These are phyloP conservation scores for Zeus faber DNA, from an alignment of 2,113 vertebrate genomes.

Conservation along the genomic window DNA sequence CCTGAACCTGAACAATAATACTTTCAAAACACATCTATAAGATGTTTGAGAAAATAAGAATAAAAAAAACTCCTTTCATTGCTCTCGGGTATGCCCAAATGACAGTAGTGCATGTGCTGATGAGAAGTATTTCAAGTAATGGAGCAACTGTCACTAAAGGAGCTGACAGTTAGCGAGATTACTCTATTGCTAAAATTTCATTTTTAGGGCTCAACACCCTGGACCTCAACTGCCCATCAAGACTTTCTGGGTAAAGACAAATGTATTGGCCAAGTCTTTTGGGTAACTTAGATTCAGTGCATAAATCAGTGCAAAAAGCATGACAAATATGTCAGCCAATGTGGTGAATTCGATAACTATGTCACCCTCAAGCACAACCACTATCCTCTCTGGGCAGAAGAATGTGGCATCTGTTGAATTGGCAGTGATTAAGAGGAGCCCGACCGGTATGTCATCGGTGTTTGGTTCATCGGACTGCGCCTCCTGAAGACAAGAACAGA, in stretches of 20 bases:
- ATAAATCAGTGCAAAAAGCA: conserved; percentile 23
- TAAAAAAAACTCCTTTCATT: background rate
- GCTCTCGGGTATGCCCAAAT: background rate
- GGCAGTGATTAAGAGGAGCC: conserved; percentile 12
- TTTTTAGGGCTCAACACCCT: conserved; percentile 20
- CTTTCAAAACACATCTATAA: conserved; percentile 1
- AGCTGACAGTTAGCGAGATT: background rate
- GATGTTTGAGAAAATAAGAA: background rate
- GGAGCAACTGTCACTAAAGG: background rate
- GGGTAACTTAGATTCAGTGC: conserved; percentile 17
- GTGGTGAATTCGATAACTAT: conserved; percentile 13
- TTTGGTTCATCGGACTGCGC: conserved; percentile 27
- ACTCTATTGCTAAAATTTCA: conserved; percentile 12
- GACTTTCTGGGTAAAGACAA: conserved; percentile 29
- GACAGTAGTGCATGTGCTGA: background rate
- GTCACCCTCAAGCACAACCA: conserved; percentile 21
- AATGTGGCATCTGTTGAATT: conserved; percentile 26
- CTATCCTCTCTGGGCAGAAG: conserved; percentile 24
- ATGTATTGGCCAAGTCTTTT: conserved; percentile 22
- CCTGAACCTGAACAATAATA: background rate
- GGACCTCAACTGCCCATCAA: conserved; percentile 20
- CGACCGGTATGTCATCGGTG: conserved; percentile 6
- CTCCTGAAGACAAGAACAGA: conserved; percentile 25
- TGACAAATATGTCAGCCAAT: conserved; percentile 18
- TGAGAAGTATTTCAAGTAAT: no score